Evolutionary conservation across 2,888 invertebrate species (phyloP).

Genomic region (Elysia crispata): DNA sequence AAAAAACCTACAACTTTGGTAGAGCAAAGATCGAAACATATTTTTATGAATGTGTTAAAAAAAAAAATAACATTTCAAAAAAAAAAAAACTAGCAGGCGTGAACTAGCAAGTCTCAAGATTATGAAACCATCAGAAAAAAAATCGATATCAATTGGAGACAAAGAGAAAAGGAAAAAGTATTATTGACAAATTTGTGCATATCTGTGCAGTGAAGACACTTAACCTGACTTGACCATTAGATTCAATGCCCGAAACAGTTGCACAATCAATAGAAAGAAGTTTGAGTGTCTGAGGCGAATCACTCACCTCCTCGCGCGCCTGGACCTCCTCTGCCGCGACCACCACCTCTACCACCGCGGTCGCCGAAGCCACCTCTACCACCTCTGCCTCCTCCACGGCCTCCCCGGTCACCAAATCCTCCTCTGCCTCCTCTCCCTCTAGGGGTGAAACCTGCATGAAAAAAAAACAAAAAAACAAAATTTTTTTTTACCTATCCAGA

Average conservation of each 20-base stretch:
- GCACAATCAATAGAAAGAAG: too few relatives aligned
- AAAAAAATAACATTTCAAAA: too few relatives aligned
- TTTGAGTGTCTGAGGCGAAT: too few relatives aligned
- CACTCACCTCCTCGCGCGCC: conserved; percentile 51
- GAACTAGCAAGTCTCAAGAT: not conserved
- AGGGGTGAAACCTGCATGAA: conserved; percentile 44
- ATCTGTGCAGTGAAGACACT: too few relatives aligned
- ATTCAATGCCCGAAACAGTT: too few relatives aligned
- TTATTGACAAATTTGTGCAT: too few relatives aligned
- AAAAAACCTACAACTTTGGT: not conserved
- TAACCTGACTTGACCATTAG: too few relatives aligned
- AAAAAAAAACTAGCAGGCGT: not conserved
- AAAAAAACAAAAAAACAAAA: not conserved
- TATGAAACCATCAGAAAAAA: too few relatives aligned
- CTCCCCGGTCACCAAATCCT: conserved; percentile 27
- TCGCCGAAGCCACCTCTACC: conserved; percentile 23
- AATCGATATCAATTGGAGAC: too few relatives aligned
- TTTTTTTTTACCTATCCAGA: too few relatives aligned
- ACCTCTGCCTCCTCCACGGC: conserved; percentile 22
- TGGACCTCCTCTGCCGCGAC: conserved; percentile 48
- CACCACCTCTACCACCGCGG: conserved; percentile 23
- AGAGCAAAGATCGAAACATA: not conserved
- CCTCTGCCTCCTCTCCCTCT: conserved; percentile 45
- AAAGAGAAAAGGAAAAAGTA: too few relatives aligned
- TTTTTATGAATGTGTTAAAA: not conserved